phyloP scores from a whole-genome alignment of 1,140 invertebrate genomes.

The Rhyacophila brunnea region DNA sequence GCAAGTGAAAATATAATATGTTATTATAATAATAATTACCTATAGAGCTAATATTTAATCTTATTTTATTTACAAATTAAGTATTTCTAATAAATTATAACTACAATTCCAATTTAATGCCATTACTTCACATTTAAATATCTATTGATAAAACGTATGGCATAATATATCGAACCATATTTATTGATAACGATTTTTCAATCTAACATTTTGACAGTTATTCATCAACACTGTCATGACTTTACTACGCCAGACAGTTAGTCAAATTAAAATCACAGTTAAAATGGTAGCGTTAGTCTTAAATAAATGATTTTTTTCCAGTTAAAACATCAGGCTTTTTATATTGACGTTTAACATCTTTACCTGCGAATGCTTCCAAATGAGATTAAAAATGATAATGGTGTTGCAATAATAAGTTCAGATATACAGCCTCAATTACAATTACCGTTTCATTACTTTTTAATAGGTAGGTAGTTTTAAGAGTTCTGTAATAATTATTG shows the following conservation, averaged over 20 bases:
- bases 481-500: neutral
- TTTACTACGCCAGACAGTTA: neutral
- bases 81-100: constrained; percentile 6
- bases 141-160: constrained; percentile 4
- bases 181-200: neutral
- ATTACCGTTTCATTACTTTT: neutral
- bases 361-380: too few relatives aligned
- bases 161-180: neutral
- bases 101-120: neutral
- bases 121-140: constrained; percentile 2
- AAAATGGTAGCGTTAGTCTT: neutral
- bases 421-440: neutral
- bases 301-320: too few relatives aligned
- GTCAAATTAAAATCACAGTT: neutral
- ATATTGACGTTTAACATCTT: too few relatives aligned
- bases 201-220: neutral
- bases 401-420: neutral
- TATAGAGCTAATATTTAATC: constrained; percentile 10
- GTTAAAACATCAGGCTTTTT: too few relatives aligned
- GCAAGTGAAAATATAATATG: neutral
- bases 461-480: neutral
- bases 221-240: neutral
- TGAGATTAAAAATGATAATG: neutral
- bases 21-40: neutral
- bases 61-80: constrained; percentile 13